Evolutionary conservation across 2,113 vertebrate genomes (phyloP), one percentile per base, ranked within the genome.

Genomic region (Bombycilla garrulus): DNA sequence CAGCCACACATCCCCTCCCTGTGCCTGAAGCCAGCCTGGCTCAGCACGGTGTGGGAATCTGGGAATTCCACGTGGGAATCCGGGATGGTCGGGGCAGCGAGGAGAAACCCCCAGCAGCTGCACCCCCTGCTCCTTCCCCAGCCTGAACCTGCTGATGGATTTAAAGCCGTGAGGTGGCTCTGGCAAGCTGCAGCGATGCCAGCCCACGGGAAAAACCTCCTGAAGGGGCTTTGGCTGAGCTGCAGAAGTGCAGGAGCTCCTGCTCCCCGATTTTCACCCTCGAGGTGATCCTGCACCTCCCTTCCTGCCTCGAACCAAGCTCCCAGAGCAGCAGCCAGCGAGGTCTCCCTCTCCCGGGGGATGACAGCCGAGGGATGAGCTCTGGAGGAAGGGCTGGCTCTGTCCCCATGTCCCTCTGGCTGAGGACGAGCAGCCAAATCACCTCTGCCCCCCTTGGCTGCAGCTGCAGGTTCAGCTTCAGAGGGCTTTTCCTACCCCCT

Each of bases 391-490:
- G 35, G 62, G 17, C 6, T 94, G 82, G 74, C 71, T 74, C 42
- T 2, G 4, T 47, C 56, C 64, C 62, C 17, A 0, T 0, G 13
- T 54, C 83, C 62, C 51, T 38, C 4, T 6, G 81, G 24, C 77
- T 22, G 42, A 35, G 58, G 13, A 65, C 1, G 0, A 67, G 78
- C 53, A 73, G 77, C 31, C 81, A 24, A 6, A 38, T 10, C 6
- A 56, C 89, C 83, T 74, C 89, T 82, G 94, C 23, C 33, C 87
- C 8, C 10, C 62, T 48, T 3, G 45, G 81, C 87, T 42, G 56
- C 29, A 31, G 73, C 96, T 38, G 65, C 95, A 88, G 91, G 94
- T 92, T 65, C 70, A 23, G 87, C 90, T 77, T 80, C 94, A 94
- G 9, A 80, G 74, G 58, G 87, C 53, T 87, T 45, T n/a, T 80